Conservation (phyloP, 2,888 invertebrate genomes). For the Andricus quercusramuli region DNA sequence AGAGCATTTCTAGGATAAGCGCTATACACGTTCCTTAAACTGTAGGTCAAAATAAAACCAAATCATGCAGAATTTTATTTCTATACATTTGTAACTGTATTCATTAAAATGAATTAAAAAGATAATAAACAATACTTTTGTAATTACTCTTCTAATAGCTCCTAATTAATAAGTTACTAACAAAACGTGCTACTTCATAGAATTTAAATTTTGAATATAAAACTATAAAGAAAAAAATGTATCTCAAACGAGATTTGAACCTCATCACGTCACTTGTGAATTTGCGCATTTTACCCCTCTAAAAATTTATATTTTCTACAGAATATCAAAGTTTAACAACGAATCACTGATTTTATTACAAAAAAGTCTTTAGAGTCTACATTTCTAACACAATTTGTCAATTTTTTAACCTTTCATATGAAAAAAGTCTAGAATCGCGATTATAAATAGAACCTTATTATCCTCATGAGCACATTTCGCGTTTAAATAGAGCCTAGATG, state of each 20-base stretch:
- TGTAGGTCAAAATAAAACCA: neutral
- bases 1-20: neutral
- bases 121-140: too few species aligned
- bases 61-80: neutral
- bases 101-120: neutral
- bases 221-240: too few species aligned
- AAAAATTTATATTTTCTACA: neutral
- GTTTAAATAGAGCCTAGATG: slow-evolving; percentile 13
- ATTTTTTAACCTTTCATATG: too few species aligned
- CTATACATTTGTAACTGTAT: neutral
- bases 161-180: too few species aligned
- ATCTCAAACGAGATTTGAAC: too few species aligned
- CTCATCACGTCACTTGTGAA: neutral
- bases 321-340: neutral
- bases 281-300: neutral
- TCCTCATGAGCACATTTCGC: neutral
- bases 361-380: neutral
- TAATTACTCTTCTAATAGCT: too few species aligned
- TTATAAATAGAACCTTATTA: slow-evolving; percentile 6
- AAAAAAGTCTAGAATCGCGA: neutral
- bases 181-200: too few species aligned
- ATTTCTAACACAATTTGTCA: neutral
- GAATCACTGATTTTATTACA: neutral
- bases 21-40: neutral
- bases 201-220: too few species aligned